A percentile compares a stretch with the other conserved stretches of the same genome.
Conservation (phyloP, 2,113 vertebrate species). For the Neogale vison region DNA sequence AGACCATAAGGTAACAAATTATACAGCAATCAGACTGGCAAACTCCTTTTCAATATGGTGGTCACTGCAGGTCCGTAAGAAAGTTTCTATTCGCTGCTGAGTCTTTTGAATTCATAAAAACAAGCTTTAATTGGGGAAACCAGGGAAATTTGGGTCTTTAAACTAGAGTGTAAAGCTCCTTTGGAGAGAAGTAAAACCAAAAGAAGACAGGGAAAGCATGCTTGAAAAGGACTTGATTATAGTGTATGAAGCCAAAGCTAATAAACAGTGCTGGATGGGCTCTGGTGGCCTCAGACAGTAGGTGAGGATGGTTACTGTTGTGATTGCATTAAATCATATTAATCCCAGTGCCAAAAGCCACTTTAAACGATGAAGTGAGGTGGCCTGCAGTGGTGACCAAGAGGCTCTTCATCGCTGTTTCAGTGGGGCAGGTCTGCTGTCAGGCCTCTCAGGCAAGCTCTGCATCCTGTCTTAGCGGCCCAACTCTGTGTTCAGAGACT, state of each 20-base stretch:
- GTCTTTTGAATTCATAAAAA: background rate
- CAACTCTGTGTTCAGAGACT: constrained; percentile 78
- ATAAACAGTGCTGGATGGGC: constrained; percentile 80
- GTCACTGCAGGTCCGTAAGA: background rate
- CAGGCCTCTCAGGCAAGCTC: constrained; percentile 70
- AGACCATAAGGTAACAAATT: background rate
- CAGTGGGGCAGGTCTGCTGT: constrained; percentile 64
- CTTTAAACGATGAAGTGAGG: constrained; percentile 79
- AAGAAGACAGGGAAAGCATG: background rate
- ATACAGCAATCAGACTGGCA: background rate
- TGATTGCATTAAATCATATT: constrained; percentile 81
- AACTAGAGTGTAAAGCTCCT: background rate
- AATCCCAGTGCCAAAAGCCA: constrained; percentile 72
- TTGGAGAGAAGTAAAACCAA: constrained; percentile 28
- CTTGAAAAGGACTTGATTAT: constrained; percentile 38
- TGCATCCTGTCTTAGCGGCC: constrained; percentile 74
- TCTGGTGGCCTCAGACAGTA: constrained; percentile 77
- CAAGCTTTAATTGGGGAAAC: background rate
- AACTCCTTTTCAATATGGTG: background rate
- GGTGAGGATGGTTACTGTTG: constrained; percentile 80
- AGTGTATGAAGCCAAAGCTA: constrained; percentile 77
- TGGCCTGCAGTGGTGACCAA: constrained; percentile 59
- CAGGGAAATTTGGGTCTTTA: background rate
- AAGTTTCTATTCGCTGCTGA: background rate
- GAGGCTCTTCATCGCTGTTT: constrained; percentile 60